These are phyloP conservation scores for Xiphophorus couchianus DNA, from an alignment of 2,113 vertebrate species.

Conservation along the genomic window DNA sequence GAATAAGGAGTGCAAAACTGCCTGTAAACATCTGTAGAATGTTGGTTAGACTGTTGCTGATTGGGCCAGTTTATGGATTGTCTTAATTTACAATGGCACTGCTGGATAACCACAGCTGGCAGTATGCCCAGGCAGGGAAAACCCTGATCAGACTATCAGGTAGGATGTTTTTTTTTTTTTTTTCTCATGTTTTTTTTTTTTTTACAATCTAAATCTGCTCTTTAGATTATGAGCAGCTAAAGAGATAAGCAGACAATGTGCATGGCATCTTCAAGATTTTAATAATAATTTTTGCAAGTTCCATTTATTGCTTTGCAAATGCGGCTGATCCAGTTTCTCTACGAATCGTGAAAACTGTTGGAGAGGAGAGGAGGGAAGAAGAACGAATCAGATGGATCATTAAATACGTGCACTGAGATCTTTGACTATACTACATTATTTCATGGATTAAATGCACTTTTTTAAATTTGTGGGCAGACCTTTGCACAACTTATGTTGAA, in stretches of 20 bases:
- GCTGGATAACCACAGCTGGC: constrained; percentile 78
- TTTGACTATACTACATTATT: too few relatives aligned
- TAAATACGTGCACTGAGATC: neutral
- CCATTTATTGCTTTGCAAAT: neutral
- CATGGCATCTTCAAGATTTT: neutral
- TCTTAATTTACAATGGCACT: constrained; percentile 66
- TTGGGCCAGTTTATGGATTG: constrained; percentile 7
- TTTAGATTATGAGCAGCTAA: neutral
- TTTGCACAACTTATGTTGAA: too few relatives aligned
- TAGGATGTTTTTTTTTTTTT: constrained; percentile 29
- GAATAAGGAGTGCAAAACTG: neutral
- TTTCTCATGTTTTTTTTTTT: neutral
- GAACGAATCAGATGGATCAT: neutral
- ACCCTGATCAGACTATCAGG: constrained; percentile 75
- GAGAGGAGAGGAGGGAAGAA: neutral
- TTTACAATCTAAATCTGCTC: neutral
- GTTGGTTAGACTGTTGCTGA: constrained; percentile 1
- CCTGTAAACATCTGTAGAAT: constrained; percentile 4
- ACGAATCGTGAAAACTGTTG: neutral
- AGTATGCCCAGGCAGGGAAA: constrained; percentile 74
- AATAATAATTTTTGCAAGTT: neutral
- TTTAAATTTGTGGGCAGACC: too few relatives aligned
- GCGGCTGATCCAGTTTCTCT: neutral
- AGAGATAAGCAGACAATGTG: neutral
- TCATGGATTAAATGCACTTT: too few relatives aligned